phyloP scores from a whole-genome alignment of 1,140 invertebrate genomes.

The Ips nitidus region DNA sequence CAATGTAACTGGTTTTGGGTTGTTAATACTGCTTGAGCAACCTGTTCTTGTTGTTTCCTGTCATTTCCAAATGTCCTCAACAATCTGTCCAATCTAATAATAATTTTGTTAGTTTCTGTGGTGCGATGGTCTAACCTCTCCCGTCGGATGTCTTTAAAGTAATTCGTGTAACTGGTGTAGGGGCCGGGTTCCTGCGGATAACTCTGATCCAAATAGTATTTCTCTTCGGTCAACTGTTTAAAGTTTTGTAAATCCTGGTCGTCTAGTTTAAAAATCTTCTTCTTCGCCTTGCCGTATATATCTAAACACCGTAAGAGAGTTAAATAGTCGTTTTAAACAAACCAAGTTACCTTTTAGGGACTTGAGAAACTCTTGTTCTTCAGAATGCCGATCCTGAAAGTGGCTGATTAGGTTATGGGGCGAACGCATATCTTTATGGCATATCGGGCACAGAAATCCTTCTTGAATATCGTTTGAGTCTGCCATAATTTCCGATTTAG shows the following conservation, averaged over 20 bases:
- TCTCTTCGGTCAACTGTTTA: conserved; percentile 52
- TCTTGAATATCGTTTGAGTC: conserved; percentile 56
- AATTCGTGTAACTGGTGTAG: conserved; percentile 68
- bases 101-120: conserved; percentile 92
- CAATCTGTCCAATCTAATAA: conserved; percentile 92
- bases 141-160: conserved; percentile 72
- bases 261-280: conserved; percentile 81
- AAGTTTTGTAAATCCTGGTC: conserved; percentile 63
- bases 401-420: conserved; percentile 79
- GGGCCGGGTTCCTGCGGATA: conserved; percentile 69
- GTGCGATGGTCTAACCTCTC: conserved; percentile 80
- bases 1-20: not conserved
- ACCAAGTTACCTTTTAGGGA: conserved; percentile 75
- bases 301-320: conserved; percentile 55
- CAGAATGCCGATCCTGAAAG: conserved; percentile 85
- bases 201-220: conserved; percentile 47
- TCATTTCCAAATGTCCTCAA: conserved; percentile 76
- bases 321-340: not conserved
- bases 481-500: conserved; percentile 8
- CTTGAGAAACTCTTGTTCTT: conserved; percentile 86
- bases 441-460: conserved; percentile 93
- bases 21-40: not conserved
- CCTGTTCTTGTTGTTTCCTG: conserved; percentile 76
- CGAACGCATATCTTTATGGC: conserved; percentile 84
- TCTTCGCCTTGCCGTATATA: conserved; percentile 86